These are phyloP conservation scores for Pipistrellus nathusii DNA, from an alignment of 2,797 vertebrate species.

Conservation along the genomic window DNA sequence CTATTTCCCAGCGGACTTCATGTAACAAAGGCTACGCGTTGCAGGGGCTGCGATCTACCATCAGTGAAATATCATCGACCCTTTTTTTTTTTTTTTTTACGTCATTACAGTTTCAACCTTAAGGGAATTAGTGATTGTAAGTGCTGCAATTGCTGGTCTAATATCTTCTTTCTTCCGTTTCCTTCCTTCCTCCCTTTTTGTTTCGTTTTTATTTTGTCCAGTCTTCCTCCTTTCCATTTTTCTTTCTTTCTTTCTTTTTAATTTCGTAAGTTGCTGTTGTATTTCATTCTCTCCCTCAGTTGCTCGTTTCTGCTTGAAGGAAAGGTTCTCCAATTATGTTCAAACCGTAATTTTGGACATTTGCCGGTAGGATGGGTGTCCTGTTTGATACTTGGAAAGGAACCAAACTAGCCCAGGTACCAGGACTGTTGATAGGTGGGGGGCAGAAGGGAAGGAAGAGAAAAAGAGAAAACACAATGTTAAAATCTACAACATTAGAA, in stretches of 20 bases:
- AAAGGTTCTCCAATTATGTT: constrained; percentile 99
- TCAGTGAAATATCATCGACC: constrained; percentile 92
- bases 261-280: constrained; percentile 80
- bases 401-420: constrained; percentile 99
- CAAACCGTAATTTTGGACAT: constrained; percentile 99
- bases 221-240: constrained; percentile 81
- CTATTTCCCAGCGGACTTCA: constrained; percentile 97
- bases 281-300: constrained; percentile 91
- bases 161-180: constrained; percentile 90
- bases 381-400: constrained; percentile 99
- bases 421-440: constrained; percentile 93
- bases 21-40: constrained; percentile 95
- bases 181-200: constrained; percentile 82
- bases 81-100: constrained; percentile 89
- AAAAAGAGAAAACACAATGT: constrained; percentile 80
- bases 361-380: constrained; percentile 99
- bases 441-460: constrained; percentile 67
- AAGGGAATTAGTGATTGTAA: constrained; percentile 91
- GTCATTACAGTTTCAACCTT: constrained; percentile 88
- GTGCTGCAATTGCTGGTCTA: constrained; percentile 97
- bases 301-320: constrained; percentile 98
- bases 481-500: constrained; percentile 72
- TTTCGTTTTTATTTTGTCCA: constrained; percentile 78
- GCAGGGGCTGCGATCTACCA: constrained; percentile 92
- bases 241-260: not conserved